Evolutionary conservation across 37 sponge, comb jelly and placozoan species (phyloP), one percentile per base, ranked within the genome.

Genomic region (Mnemiopsis leidyi): DNA sequence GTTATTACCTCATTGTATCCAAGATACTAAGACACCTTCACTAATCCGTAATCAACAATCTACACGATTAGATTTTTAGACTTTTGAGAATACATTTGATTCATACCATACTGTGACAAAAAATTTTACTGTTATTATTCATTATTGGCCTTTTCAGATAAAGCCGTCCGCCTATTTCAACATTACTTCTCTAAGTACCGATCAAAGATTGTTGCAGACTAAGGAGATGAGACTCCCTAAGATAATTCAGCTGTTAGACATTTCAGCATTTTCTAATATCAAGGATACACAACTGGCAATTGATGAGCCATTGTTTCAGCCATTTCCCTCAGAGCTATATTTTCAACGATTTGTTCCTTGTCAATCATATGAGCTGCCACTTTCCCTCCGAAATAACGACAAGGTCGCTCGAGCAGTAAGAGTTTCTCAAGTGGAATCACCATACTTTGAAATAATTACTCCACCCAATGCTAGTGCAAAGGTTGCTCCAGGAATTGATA

Each of bases 401-500:
- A 97, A 94, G 73, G 96, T 97, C 92, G 97, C 97, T 36, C 83
- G 97, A 30, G 94, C 95, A 61, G 93, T 98, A 38, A 95, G 96
- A 71, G 94, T 98, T 33, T 83, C 94, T 79, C 94, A 94, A 32
- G 96, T 96, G 69, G 97, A 96, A 28, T 97, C 97, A 0, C 97
- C 97, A 3, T 98, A 98, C 93, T 97, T 98, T 95, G 93, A 76
- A 38, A 68, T 97, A 5, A 69, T 93, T 23, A 93, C 95, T 68
- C 97, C 93, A 36, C 79, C 69, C 61, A 79, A 94, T 32, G 92
- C 94, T 68, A 97, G 97, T 33, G 92, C 93, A n/a, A 97, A 97
- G 92, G 96, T 96, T 30, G 99, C 99, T 31, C 99, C 99, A 36
- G 99, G 99, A 31, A 98, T 98, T 96, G 97, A 97, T 76, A 93